A percentile compares a stretch with the other conserved stretches of the same genome.
phyloP scores from a whole-genome alignment of 2,113 vertebrate genomes.

The Etheostoma spectabile region DNA sequence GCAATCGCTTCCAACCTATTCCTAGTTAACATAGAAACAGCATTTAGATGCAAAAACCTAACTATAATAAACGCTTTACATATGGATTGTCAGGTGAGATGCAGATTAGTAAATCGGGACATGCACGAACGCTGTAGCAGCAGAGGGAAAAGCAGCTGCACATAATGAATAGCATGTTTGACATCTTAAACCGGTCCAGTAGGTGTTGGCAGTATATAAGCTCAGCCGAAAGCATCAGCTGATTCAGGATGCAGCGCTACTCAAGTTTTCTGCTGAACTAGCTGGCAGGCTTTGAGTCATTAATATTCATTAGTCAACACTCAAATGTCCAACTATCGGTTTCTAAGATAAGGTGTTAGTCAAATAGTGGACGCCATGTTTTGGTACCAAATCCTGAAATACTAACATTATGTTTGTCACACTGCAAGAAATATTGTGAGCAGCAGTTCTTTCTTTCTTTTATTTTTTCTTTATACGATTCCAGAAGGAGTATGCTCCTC shows the following conservation, averaged over 20 bases:
- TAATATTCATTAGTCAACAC: constrained; percentile 41
- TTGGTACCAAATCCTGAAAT: constrained; percentile 1
- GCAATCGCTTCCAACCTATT: not conserved
- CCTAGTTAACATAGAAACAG: not conserved
- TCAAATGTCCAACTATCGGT: constrained; percentile 30
- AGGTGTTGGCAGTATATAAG: not conserved
- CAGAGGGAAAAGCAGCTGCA: not conserved
- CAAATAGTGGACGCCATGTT: not conserved
- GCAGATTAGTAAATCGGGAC: not conserved
- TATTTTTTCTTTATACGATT: not conserved
- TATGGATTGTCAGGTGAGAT: not conserved
- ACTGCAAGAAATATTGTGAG: not conserved
- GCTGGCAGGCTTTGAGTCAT: constrained; percentile 8
- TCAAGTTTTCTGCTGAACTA: constrained; percentile 25
- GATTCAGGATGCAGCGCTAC: constrained; percentile 20
- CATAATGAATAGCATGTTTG: constrained; percentile 2
- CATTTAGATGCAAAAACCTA: not conserved
- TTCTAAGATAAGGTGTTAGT: not conserved
- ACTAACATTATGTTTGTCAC: not conserved
- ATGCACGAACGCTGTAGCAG: not conserved
- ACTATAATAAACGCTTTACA: not conserved
- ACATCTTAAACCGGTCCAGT: constrained; percentile 5
- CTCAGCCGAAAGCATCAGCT: constrained; percentile 23
- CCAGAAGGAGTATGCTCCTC: not conserved
- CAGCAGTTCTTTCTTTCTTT: not conserved